Evolutionary conservation across 2,113 vertebrate genomes (phyloP).

Genomic region (Lophura nycthemera): DNA sequence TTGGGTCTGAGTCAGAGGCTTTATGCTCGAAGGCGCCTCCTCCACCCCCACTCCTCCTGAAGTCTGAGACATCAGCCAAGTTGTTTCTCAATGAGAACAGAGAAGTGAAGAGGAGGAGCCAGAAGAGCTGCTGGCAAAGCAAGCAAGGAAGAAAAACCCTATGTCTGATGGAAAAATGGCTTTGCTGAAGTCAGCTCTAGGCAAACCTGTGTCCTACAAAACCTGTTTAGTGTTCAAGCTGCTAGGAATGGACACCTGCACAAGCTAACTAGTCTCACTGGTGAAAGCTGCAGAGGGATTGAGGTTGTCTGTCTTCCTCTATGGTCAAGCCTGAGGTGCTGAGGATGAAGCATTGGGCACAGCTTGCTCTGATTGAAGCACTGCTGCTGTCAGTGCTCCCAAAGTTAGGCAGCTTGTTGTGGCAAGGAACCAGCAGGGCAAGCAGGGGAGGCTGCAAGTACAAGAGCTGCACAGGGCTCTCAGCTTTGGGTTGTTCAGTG

Average conservation of each 20-base stretch:
- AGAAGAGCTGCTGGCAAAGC: background rate
- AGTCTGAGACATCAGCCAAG: background rate
- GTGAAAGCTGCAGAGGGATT: background rate
- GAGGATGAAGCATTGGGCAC: background rate
- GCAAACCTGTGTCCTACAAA: slow-evolving; percentile 30
- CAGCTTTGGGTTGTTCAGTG: background rate
- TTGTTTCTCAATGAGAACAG: background rate
- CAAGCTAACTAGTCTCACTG: background rate
- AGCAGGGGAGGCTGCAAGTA: background rate
- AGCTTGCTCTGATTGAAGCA: background rate
- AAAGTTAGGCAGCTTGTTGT: too few species aligned
- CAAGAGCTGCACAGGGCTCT: background rate
- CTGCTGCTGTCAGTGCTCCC: background rate
- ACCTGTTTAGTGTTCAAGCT: background rate
- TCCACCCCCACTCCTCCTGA: background rate
- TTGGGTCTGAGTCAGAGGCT: background rate
- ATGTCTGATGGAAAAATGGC: background rate
- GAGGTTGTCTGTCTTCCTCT: background rate
- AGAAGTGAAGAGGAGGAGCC: background rate
- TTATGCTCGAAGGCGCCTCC: background rate
- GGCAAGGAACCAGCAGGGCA: background rate
- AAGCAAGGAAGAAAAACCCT: background rate
- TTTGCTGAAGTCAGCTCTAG: slow-evolving; percentile 13
- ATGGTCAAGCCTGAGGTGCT: background rate
- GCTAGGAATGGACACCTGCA: background rate